A percentile compares a stretch with the other conserved stretches of the same genome.
Conservation (phyloP, 2,888 invertebrate species). For the Hetaerina titia region DNA sequence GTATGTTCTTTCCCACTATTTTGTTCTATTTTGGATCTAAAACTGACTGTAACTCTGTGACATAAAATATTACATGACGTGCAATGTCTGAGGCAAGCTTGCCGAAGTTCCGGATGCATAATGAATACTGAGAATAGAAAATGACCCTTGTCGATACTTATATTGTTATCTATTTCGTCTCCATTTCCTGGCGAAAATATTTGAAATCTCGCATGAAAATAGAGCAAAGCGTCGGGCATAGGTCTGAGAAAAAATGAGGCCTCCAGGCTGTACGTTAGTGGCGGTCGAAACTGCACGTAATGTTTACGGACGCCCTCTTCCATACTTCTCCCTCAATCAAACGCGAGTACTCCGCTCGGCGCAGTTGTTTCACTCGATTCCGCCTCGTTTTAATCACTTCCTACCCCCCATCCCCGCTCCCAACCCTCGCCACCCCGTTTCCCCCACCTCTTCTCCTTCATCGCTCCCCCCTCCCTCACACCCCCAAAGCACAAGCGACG, state of each 20-base stretch:
- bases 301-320: not conserved
- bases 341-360: not conserved
- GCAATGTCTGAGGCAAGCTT: too few species aligned
- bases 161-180: not conserved
- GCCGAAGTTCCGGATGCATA: too few species aligned
- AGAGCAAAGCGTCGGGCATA: not conserved
- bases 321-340: not conserved
- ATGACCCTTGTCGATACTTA: not conserved
- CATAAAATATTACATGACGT: too few species aligned
- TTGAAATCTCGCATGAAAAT: not conserved
- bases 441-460: not conserved
- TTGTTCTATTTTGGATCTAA: too few species aligned
- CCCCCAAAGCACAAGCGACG: not conserved
- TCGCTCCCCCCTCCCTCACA: not conserved
- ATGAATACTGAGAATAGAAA: not conserved
- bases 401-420: not conserved
- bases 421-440: not conserved
- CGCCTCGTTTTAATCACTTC: conserved; percentile 16
- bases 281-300: not conserved
- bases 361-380: not conserved
- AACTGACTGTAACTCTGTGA: too few species aligned
- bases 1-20: too few species aligned
- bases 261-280: not conserved
- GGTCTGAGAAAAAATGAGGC: not conserved
- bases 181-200: not conserved